These are phyloP conservation scores for Cephalopterus ornatus DNA, from an alignment of 2,113 vertebrate species.

Conservation along the genomic window DNA sequence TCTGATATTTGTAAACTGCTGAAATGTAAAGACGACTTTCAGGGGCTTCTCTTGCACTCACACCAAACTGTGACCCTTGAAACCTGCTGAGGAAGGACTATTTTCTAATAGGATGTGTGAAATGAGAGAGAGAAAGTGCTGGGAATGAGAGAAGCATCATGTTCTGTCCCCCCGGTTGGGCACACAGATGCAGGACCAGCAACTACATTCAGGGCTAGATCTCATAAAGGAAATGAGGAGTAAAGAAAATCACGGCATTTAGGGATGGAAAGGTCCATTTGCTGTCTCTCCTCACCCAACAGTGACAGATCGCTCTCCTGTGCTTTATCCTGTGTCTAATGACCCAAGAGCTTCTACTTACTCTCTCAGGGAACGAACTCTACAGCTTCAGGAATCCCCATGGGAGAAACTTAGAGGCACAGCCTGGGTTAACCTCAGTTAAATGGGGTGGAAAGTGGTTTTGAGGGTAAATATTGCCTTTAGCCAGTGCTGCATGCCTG, in stretches of 20 bases:
- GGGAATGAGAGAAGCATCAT: background rate
- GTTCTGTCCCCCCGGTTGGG: background rate
- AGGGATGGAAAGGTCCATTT: constrained; percentile 22
- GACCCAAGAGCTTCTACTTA: constrained; percentile 4
- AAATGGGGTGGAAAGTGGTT: background rate
- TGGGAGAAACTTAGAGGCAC: background rate
- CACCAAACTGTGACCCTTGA: background rate
- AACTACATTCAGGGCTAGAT: background rate
- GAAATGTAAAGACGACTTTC: background rate
- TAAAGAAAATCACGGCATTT: constrained; percentile 1
- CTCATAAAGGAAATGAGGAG: constrained; percentile 37
- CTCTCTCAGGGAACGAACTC: background rate
- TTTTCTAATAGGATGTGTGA: background rate
- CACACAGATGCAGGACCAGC: background rate
- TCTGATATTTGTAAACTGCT: background rate
- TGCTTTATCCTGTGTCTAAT: constrained; percentile 19
- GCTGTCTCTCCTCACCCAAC: background rate
- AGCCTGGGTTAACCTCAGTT: background rate
- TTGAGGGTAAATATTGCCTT: background rate
- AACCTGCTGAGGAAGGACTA: background rate
- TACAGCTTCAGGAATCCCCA: background rate
- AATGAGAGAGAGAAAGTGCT: background rate
- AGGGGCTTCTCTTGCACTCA: background rate
- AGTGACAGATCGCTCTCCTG: background rate
- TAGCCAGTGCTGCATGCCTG: background rate